Base-by-base conservation (phyloP, 2,113 vertebrate genomes). In the Oncorhynchus masou region DNA sequence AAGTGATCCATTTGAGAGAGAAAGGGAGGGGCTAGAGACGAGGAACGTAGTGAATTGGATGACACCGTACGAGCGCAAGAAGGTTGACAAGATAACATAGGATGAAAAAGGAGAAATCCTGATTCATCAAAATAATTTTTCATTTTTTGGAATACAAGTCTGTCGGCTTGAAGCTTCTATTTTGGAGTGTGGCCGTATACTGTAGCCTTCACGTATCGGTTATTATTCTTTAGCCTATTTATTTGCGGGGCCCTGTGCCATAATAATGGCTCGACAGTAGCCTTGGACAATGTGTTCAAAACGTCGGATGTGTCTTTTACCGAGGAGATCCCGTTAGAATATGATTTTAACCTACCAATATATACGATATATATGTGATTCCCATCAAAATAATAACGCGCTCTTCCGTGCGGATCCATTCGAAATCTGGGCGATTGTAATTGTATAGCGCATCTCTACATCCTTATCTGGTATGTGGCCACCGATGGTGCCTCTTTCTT, bases 41-140 rank as follows among this genome's bases (percentile, higher is more conserved):
- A 13, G 74, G 31, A 67, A 68, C 64, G 60, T 74, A 66, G 59
- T 7, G n/a, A 74, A 74, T 74, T 66, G 34, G 73, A 74, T 66
- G 62, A 74, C 62, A 74, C 24, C 24, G 22, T 67, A 45, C 73
- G 73, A 51, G 45, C 27, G 62, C 54, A 51, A 51, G 62, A 39
- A 49, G 31, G 27, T 19, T 62, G 54, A 73, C 39, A 67, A 51
- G 51, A 74, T n/a, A 65, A 74, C 29, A 24, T 1, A 24, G 39
- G 62, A 67, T 74, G 24, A 65, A 48, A 6, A 45, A 67, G 60
- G 73, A 74, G 22, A 66, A 25, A 13, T 27, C 73, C 62, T 51
- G 73, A 49, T 74, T 27, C 45, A 51, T 11, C 15, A 24, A 49
- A 67, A 64, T 64, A 25, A 25, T 22, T 64, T 25, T 7, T 65